Conservation (phyloP, 2,113 vertebrate species). For the Myiozetetes cayanensis region DNA sequence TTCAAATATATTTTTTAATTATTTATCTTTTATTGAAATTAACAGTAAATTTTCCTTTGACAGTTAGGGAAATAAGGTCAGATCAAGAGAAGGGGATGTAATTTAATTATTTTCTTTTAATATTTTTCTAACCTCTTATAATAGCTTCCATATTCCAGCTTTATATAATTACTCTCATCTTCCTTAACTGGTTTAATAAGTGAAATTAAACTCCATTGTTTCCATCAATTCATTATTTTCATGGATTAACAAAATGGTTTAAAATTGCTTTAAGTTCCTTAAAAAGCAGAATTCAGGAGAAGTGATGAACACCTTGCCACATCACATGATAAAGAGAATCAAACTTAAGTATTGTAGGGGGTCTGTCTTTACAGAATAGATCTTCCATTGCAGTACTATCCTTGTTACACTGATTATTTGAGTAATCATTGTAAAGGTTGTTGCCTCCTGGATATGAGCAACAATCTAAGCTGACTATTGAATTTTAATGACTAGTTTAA, state of each 20-base stretch:
- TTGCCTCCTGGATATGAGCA: not conserved
- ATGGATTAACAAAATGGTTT: not conserved
- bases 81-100: fast-evolving
- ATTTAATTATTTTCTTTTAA: not conserved
- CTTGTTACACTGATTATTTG: not conserved
- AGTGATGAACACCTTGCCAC: not conserved
- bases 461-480: not conserved
- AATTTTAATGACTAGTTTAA: not conserved
- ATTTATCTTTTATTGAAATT: not conserved
- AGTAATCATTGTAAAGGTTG: not conserved
- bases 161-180: not conserved
- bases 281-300: not conserved
- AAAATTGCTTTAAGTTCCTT: not conserved
- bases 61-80: not conserved
- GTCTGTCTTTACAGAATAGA: not conserved
- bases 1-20: not conserved
- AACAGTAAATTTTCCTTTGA: not conserved
- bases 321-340: not conserved
- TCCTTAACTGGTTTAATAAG: not conserved
- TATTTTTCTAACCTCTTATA: not conserved
- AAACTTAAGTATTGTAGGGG: not conserved
- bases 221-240: not conserved
- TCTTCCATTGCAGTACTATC: not conserved
- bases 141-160: not conserved
- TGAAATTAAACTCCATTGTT: not conserved